Evolutionary conservation across 2,888 invertebrate genomes (phyloP), one percentile per base, ranked within the genome.

Genomic region (Papilio gigon): DNA sequence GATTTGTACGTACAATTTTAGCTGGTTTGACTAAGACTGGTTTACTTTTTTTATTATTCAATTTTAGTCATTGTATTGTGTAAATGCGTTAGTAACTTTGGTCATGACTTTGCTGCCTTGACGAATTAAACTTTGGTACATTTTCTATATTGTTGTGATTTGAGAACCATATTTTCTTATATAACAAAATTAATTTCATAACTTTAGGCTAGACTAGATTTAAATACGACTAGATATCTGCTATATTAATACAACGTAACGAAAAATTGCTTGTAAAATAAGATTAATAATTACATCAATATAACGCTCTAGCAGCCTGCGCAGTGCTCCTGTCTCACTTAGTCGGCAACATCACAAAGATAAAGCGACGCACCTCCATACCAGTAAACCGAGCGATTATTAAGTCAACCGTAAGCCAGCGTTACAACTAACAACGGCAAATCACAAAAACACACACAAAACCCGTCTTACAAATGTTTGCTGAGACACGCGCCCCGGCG

Each of bases 391-490:
- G 33, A 60, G 66, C 47, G 66, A 60, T 66, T 66, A 60, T 60
- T 47, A 66, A 66, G 66, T 60, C 66, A 66, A 60, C 66, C 59
- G 59, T 60, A 65, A 58, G 56, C 56, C 50, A 47, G 33, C 58
- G 65, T 65, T 35, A 65, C 44, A 65, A 60, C 47, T 60, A 66
- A 66, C 66, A 44, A 35, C 65, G 37, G 59, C 42, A 67, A 67
- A 67, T 67, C 61, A 67, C 67, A 67, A 67, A 67, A 67, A 56
- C 67, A 67, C 67, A 67, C 62, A 53, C 67, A 59, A 65, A 53
- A 64, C 53, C 53, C 65, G 58, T 59, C 58, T 44, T 50, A 62
- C 56, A 33, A 56, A 37, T 64, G 64, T 68, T 64, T 64, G 64
- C 68, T 14, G 33, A 58, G 68, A 63, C 47, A 30, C 62, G 53